These are phyloP conservation scores for Furnarius figulus DNA, from an alignment of 2,113 vertebrate genomes.

Conservation along the genomic window DNA sequence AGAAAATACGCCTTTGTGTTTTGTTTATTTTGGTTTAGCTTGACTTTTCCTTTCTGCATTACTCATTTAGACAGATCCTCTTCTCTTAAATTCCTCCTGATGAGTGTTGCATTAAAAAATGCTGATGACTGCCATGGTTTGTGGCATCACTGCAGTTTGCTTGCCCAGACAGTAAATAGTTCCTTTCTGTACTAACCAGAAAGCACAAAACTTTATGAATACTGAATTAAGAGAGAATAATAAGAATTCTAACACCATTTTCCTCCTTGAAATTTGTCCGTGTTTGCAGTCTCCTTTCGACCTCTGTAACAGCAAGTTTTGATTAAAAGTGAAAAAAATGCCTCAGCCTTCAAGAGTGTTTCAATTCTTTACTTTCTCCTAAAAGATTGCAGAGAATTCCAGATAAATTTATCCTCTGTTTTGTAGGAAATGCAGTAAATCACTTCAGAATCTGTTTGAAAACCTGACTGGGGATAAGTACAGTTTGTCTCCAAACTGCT, in stretches of 20 bases:
- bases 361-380: background rate
- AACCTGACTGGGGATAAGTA: background rate
- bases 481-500: background rate
- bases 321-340: background rate
- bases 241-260: background rate
- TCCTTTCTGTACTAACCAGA: background rate
- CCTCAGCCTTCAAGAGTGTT: background rate
- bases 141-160: background rate
- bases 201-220: constrained; percentile 3
- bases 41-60: background rate
- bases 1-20: background rate
- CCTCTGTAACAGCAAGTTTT: background rate
- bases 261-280: background rate
- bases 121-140: background rate
- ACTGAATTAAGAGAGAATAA: background rate
- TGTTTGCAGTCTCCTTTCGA: background rate
- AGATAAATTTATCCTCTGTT: background rate
- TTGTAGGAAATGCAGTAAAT: background rate
- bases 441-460: background rate
- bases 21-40: background rate
- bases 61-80: background rate
- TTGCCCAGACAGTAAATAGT: background rate
- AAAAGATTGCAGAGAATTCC: background rate
- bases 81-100: background rate
- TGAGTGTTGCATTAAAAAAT: background rate